Evolutionary conservation across 2,888 invertebrate species (phyloP), one percentile per base, ranked within the genome.

Genomic region (Lasioglossum marginatum): DNA sequence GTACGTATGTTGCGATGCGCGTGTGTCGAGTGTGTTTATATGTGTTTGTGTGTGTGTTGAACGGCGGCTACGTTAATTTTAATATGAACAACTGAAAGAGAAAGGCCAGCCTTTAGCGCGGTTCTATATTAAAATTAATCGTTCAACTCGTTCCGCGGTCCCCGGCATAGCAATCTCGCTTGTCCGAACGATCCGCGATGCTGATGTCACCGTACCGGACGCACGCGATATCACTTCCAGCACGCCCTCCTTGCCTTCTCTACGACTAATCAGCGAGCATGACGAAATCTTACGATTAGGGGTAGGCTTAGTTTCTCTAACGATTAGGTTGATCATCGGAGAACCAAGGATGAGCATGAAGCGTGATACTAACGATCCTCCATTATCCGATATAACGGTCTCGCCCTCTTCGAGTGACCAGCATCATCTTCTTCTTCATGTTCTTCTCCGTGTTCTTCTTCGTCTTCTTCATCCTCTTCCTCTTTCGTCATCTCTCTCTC

Each of bases 91-190:
- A 91, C 86, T 85, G 87, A 89, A 92, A 45, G 90, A 83, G 91
- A 81, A 93, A 93, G 93, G 83, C 93, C 93, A 93, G 93, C 93
- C 93, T 91, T 92, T 86, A 60, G 84, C 86, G 82, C 81, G 88
- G 92, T 91, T 92, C 87, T 91, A 91, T 92, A 93, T 92, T 93
- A 92, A 93, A 93, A 93, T 92, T 91, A 93, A 93, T 90, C 81
- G 70, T 23, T 68, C 70, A 14, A 76, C 79, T 82, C 85, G 75
- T 85, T 68, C 43, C 68, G 43, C 31, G 63, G 52, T n/a, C 1
- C 8, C 5, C 60, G 60, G 43, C 60, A 6, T 14, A 45, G n/a
- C 57, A 16, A n/a, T 31, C 37, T n/a, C 73, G n/a, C 19, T 45
- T 52, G n/a, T 52, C 10, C 52, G 52, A 52, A 52, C 52, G 52